A percentile compares a stretch with the other conserved stretches of the same genome.
These are phyloP conservation scores for Pangasius mekongensis DNA, from an alignment of 2,797 vertebrate genomes.

Conservation along the genomic window DNA sequence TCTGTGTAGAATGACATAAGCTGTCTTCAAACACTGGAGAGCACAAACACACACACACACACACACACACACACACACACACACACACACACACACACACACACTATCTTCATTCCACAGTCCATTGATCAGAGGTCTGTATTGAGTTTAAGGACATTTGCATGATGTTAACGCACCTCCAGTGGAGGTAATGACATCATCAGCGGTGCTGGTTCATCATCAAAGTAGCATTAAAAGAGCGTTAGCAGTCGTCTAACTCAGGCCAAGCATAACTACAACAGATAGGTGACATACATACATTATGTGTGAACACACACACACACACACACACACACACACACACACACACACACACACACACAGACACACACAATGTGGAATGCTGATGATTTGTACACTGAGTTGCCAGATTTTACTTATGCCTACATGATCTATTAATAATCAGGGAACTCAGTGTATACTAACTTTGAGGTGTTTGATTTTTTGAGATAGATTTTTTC, in stretches of 20 bases:
- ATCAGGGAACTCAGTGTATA: background rate
- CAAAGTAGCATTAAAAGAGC: background rate
- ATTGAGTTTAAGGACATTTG: conserved; percentile 53
- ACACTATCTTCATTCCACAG: conserved; percentile 56
- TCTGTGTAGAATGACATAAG: conserved; percentile 52
- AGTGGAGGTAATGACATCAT: conserved; percentile 49
- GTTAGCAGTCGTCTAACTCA: background rate
- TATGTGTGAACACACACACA: background rate
- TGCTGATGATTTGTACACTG: background rate
- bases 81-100: conserved; percentile 39
- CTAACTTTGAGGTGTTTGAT: background rate
- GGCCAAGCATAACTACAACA: background rate
- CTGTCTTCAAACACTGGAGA: conserved; percentile 28
- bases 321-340: background rate
- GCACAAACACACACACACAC: conserved; percentile 28
- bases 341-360: background rate
- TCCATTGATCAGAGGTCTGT: conserved; percentile 51
- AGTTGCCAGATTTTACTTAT: background rate
- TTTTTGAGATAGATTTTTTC: too few relatives aligned
- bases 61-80: conserved; percentile 36
- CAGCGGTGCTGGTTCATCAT: conserved; percentile 3
- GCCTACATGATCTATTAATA: background rate
- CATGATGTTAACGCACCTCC: conserved; percentile 52
- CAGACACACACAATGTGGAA: background rate
- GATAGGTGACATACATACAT: background rate